Evolutionary conservation across 2,113 vertebrate species (phyloP).

Genomic region (Danionella cerebrum): DNA sequence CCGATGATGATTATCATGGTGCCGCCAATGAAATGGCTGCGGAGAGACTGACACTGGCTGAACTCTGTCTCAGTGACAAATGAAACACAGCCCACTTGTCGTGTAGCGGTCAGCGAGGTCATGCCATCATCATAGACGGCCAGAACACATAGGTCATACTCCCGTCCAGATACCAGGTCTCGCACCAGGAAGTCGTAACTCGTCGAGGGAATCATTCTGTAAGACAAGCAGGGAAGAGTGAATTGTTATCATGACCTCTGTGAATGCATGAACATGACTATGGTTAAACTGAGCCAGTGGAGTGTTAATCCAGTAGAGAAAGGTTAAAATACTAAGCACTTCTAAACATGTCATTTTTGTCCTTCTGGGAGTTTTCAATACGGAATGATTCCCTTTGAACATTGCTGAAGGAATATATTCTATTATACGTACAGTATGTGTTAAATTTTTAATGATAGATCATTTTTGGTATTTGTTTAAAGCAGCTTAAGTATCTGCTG

Average conservation of each 20-base stretch:
- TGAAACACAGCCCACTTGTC: conserved; percentile 72
- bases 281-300: background rate
- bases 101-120: conserved; percentile 75
- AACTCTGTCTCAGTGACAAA: conserved; percentile 76
- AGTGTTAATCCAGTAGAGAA: too few species aligned
- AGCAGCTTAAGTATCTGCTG: too few species aligned
- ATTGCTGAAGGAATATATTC: too few species aligned
- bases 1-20: conserved; percentile 96
- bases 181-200: conserved; percentile 84
- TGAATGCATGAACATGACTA: conserved; percentile 1
- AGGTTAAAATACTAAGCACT: too few species aligned
- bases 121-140: conserved; percentile 76
- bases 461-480: too few species aligned
- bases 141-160: conserved; percentile 85
- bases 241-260: background rate
- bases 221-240: background rate
- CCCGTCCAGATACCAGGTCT: conserved; percentile 80
- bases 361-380: too few species aligned
- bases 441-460: too few species aligned
- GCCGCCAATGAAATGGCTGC: conserved; percentile 83
- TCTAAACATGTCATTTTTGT: too few species aligned
- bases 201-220: conserved; percentile 86
- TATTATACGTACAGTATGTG: too few species aligned
- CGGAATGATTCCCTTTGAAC: too few species aligned
- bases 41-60: conserved; percentile 76